These are phyloP conservation scores for Leptogaster cylindrica DNA, from an alignment of 2,888 invertebrate genomes.

Conservation along the genomic window DNA sequence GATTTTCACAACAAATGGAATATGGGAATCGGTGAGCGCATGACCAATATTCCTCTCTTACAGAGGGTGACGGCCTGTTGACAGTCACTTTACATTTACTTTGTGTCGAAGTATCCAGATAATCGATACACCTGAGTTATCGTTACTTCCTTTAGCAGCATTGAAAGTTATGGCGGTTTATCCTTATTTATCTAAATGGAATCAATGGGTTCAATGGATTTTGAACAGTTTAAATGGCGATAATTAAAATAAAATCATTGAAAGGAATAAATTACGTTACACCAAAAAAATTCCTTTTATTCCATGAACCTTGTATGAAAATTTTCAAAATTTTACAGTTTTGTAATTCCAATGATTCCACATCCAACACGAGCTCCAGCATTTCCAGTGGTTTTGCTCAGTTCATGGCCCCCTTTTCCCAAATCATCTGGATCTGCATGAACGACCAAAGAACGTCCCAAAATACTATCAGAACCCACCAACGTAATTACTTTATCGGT, in stretches of 20 bases:
- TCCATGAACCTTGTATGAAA: background rate
- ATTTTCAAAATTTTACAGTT: slow-evolving; percentile 1
- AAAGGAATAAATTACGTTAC: too few species aligned
- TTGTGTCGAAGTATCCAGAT: too few species aligned
- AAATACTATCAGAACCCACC: slow-evolving; percentile 74
- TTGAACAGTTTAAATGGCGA: too few species aligned
- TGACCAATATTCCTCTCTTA: background rate
- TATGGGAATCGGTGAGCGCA: background rate
- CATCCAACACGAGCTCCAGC: slow-evolving; percentile 79
- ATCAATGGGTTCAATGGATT: too few species aligned
- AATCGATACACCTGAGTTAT: too few species aligned
- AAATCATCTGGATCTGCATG: slow-evolving; percentile 94
- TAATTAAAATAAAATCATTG: too few species aligned
- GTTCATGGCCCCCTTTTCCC: slow-evolving; percentile 89
- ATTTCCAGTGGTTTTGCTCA: slow-evolving; percentile 93
- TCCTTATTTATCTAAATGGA: too few species aligned
- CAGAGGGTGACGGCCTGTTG: slow-evolving; percentile 2
- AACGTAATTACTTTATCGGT: slow-evolving; percentile 71
- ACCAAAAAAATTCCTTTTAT: too few species aligned
- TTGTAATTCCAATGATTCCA: slow-evolving; percentile 59
- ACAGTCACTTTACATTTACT: too few species aligned
- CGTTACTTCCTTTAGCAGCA: too few species aligned
- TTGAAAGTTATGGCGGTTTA: too few species aligned
- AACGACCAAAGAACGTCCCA: slow-evolving; percentile 87
- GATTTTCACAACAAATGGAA: slow-evolving; percentile 2